Conservation (phyloP, 1,140 invertebrate species). For the Nephila pilipes region DNA sequence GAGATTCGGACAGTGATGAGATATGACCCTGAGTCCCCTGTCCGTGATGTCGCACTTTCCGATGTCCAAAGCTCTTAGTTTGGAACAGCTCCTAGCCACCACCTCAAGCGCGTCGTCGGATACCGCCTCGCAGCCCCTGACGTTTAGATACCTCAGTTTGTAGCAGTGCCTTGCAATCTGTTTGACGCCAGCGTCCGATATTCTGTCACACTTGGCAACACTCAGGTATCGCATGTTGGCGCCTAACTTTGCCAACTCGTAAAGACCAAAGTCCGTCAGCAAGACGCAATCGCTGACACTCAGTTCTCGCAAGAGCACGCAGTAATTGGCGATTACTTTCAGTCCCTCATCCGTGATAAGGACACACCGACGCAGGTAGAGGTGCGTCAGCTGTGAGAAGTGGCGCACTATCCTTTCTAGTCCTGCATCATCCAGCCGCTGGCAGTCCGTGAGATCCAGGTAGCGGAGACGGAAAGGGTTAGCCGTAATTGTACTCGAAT, state of each 20-base stretch:
- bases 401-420: constrained; percentile 90
- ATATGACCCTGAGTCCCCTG: constrained; percentile 90
- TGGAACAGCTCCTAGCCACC: constrained; percentile 90
- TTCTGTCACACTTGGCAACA: constrained; percentile 91
- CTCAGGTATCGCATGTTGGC: constrained; percentile 91
- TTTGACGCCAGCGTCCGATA: constrained; percentile 91
- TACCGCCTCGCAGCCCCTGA: constrained; percentile 93
- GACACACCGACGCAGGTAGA: constrained; percentile 92
- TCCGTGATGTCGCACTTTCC: constrained; percentile 96
- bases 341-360: constrained; percentile 91
- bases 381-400: constrained; percentile 91
- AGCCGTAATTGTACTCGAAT: constrained; percentile 1
- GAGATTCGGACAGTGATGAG: constrained; percentile 93
- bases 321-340: constrained; percentile 92
- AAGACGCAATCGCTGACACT: constrained; percentile 94
- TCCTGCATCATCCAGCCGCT: constrained; percentile 89
- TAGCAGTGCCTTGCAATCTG: constrained; percentile 93
- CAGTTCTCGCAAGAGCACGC: constrained; percentile 89
- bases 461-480: constrained; percentile 80
- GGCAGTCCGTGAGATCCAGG: constrained; percentile 93
- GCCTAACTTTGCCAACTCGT: constrained; percentile 93
- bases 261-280: constrained; percentile 94
- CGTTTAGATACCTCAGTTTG: constrained; percentile 91
- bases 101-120: constrained; percentile 93
- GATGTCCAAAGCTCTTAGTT: constrained; percentile 91